Evolutionary conservation across 1,140 invertebrate genomes (phyloP).

Genomic region (Drosophila funebris): DNA sequence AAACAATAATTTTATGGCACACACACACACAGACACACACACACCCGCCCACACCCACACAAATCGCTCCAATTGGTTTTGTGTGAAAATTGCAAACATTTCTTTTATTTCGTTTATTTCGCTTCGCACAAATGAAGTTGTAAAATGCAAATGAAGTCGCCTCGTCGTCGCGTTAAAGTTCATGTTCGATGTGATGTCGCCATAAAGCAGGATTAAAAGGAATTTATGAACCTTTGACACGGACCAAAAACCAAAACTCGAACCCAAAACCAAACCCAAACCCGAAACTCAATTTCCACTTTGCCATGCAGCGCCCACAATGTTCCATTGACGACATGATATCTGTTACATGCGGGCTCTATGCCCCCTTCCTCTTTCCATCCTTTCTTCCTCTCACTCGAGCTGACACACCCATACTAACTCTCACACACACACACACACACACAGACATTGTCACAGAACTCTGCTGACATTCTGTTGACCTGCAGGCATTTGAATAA

Average conservation of each 20-base stretch:
- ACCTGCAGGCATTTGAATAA: constrained; percentile 53
- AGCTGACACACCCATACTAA: background rate
- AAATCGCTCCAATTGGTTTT: constrained; percentile 65
- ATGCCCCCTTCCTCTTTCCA: background rate
- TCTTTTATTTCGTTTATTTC: constrained; percentile 63
- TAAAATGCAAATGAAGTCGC: constrained; percentile 79
- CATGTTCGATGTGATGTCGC: constrained; percentile 81
- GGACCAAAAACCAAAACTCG: constrained; percentile 38
- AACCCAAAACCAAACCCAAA: constrained; percentile 1
- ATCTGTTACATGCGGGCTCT: constrained; percentile 57
- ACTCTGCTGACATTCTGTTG: constrained; percentile 54
- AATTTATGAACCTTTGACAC: constrained; percentile 81
- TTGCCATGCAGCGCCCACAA: constrained; percentile 1
- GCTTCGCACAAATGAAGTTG: constrained; percentile 73
- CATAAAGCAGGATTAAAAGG: constrained; percentile 81
- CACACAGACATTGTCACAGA: constrained; percentile 38
- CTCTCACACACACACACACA: constrained; percentile 5
- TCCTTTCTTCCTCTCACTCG: background rate
- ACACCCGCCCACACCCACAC: too few relatives aligned
- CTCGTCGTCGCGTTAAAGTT: constrained; percentile 76
- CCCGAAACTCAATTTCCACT: constrained; percentile 1
- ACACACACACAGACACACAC: constrained; percentile 8
- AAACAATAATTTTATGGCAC: constrained; percentile 64
- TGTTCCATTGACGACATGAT: constrained; percentile 51
- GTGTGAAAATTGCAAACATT: constrained; percentile 49